Percentiles rank a stretch among this genome's conserved stretches.
phyloP scores from a whole-genome alignment of 2,113 vertebrate genomes.

The Perca fluviatilis region DNA sequence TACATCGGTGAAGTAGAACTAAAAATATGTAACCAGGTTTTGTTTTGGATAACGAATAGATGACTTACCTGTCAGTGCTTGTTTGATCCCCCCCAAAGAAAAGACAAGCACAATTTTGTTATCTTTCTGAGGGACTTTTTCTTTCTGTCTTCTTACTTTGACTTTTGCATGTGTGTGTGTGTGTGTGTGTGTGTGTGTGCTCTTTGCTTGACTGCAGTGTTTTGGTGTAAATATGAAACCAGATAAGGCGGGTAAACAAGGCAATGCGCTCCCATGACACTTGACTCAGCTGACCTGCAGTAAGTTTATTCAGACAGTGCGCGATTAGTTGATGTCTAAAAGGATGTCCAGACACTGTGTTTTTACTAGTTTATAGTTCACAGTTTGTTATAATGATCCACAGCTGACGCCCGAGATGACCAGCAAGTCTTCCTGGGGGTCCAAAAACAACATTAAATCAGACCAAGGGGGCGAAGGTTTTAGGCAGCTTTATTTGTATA shows the following conservation, averaged over 20 bases:
- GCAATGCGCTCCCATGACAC: not conserved
- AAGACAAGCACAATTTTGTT: not conserved
- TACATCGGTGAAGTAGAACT: not conserved
- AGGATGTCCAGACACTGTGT: not conserved
- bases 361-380: too few species aligned
- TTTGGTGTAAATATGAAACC: slow-evolving; percentile 73
- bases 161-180: not conserved
- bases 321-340: not conserved
- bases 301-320: not conserved
- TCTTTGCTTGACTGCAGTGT: slow-evolving; percentile 41
- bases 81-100: not conserved
- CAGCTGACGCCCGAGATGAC: too few species aligned
- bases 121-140: not conserved
- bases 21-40: not conserved
- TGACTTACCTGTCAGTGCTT: slow-evolving; percentile 42
- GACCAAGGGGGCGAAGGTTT: too few species aligned
- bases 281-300: slow-evolving; percentile 22
- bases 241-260: slow-evolving; percentile 21
- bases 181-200: not conserved
- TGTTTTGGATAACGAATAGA: not conserved
- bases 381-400: too few species aligned
- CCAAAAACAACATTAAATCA: too few species aligned
- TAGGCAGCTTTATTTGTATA: too few species aligned
- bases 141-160: slow-evolving; percentile 8
- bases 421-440: too few species aligned